Percentiles rank a stretch among this genome's conserved stretches.
These are phyloP conservation scores for Crotalus adamanteus DNA, from an alignment of 2,797 vertebrate species.

Conservation along the genomic window DNA sequence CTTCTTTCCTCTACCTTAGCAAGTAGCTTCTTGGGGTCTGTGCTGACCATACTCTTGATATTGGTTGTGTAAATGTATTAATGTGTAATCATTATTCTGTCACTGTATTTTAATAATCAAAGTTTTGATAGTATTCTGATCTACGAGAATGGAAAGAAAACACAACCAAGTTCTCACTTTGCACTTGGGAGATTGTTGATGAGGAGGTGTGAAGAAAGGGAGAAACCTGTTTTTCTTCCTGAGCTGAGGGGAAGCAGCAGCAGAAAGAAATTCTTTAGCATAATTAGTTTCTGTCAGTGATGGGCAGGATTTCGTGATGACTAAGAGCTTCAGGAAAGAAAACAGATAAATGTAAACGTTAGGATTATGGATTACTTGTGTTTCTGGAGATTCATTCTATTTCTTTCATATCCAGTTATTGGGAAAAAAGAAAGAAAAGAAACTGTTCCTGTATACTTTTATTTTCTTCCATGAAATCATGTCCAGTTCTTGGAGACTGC, in stretches of 20 bases:
- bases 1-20: neutral
- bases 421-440: neutral
- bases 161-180: neutral
- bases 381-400: neutral
- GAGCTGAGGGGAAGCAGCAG: neutral
- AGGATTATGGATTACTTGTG: neutral
- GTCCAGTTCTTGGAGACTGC: no score
- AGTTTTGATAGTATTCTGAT: neutral
- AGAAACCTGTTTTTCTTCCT: neutral
- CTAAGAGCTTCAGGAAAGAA: neutral
- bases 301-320: neutral
- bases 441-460: neutral
- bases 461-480: no score
- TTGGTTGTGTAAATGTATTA: neutral
- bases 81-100: neutral
- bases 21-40: neutral
- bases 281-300: neutral
- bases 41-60: neutral
- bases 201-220: neutral
- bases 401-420: neutral
- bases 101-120: neutral
- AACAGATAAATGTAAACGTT: neutral
- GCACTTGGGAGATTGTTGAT: neutral
- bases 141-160: neutral
- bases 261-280: neutral